Evolutionary conservation across 2,888 invertebrate genomes (phyloP), one percentile per base, ranked within the genome.

Genomic region (Volucella inflata): DNA sequence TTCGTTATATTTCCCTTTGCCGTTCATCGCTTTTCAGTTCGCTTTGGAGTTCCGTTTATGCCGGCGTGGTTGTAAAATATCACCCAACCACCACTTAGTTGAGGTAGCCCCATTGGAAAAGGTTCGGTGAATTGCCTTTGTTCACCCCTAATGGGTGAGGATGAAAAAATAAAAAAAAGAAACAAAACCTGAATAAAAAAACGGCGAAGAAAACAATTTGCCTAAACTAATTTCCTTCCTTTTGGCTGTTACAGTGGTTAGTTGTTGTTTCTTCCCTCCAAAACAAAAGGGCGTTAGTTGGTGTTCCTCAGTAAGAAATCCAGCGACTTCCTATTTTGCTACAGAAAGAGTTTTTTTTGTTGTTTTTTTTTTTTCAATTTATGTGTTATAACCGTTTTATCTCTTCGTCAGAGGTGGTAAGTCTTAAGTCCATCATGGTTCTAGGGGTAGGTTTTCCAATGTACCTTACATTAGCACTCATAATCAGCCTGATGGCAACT

Each of bases 171-270:
- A 21, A 30, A 30, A 30, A 30, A 30, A 30, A 30, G 6, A 4
- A 3, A 6, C n/a, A 6, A 30, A 30, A 0, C 30, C 30, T 70
- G 57, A 70, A 75, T 79, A 55, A 60, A 60, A 62, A 77, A 79
- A 70, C 65, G 53, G 55, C 75, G 67, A 79, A 87, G 88, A 89
- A 88, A 91, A 90, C 90, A 90, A 91, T 90, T 91, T 90, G 91
- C 89, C 90, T 90, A 90, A 91, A 89, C 90, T 91, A 90, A 90
- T 91, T 91, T 91, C 90, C 90, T 89, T 89, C 87, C 89, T 83
- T 70, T 67, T 77, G 70, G 30, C 70, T 55, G 87, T 75, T 44
- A 48, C 21, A 65, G 53, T 40, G 16, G 17, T 48, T 14, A 14
- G 10, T 36, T 14, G 21, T 38, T 59, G 48, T 6, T 40, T 6